Conservation (phyloP, 2,113 vertebrate genomes). For the Mirza zaza region DNA sequence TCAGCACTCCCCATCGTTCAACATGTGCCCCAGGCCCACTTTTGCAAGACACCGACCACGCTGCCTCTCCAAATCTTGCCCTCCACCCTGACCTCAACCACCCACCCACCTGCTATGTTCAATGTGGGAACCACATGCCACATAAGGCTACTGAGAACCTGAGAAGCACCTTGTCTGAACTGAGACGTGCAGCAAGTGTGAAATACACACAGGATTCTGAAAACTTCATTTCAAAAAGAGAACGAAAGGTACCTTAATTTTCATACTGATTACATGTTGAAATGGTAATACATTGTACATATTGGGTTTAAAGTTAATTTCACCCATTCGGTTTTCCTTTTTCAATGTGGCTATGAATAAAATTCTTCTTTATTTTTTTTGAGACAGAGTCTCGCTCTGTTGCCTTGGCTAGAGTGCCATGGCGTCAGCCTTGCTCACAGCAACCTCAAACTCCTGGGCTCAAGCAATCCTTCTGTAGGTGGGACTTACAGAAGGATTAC, state of each 20-base stretch:
- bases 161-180: background rate
- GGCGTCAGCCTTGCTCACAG: too few species aligned
- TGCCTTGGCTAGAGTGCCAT: too few species aligned
- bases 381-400: too few species aligned
- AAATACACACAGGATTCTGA: background rate
- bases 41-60: background rate
- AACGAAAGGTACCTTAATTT: background rate
- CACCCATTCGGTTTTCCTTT: background rate
- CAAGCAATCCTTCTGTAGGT: too few species aligned
- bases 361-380: too few species aligned
- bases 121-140: background rate
- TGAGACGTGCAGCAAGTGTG: background rate
- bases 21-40: background rate
- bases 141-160: background rate
- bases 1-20: too few species aligned
- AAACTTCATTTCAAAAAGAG: background rate
- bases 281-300: background rate
- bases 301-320: background rate
- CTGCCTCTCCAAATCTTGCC: background rate
- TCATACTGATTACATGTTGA: background rate
- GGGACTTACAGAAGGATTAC: too few species aligned
- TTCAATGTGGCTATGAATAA: background rate
- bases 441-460: too few species aligned
- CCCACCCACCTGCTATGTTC: background rate
- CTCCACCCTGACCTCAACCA: background rate